phyloP scores from a whole-genome alignment of 2,113 vertebrate genomes.

The Scopus umbretta region DNA sequence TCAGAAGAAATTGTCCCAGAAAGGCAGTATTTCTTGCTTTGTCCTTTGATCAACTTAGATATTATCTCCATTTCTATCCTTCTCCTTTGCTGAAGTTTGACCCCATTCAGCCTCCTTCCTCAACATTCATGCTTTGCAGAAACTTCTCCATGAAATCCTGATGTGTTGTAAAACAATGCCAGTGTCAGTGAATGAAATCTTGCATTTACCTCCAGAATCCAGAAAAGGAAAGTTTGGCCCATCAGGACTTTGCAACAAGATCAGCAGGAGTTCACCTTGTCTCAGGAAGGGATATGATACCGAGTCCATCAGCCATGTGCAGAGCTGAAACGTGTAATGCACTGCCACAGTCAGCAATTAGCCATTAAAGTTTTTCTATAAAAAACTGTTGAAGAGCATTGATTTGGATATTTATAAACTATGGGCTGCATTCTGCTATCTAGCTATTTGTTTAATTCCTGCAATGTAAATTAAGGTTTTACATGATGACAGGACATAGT shows the following conservation, averaged over 20 bases:
- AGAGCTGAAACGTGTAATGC: background rate
- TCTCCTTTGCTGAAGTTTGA: background rate
- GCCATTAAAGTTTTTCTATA: background rate
- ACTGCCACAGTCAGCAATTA: background rate
- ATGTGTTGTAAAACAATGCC: background rate
- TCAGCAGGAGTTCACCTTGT: background rate
- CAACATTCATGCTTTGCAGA: background rate
- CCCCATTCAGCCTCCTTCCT: background rate
- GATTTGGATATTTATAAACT: background rate
- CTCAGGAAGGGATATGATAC: background rate
- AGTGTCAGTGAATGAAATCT: background rate
- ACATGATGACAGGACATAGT: background rate
- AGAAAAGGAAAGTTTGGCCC: background rate
- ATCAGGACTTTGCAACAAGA: background rate
- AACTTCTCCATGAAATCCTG: background rate
- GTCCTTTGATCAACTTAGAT: background rate
- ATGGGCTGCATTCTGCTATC: background rate
- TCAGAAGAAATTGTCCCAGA: background rate
- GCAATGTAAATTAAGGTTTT: background rate
- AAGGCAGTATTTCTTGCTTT: background rate
- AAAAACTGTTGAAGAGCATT: background rate
- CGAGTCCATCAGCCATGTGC: background rate
- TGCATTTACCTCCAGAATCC: rapidly evolving
- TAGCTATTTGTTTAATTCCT: background rate
- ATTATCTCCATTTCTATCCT: background rate